A percentile compares a stretch with the other conserved stretches of the same genome.
Evolutionary conservation across 1,140 invertebrate genomes (phyloP).

Genomic region (Elymnias hypermnestra): DNA sequence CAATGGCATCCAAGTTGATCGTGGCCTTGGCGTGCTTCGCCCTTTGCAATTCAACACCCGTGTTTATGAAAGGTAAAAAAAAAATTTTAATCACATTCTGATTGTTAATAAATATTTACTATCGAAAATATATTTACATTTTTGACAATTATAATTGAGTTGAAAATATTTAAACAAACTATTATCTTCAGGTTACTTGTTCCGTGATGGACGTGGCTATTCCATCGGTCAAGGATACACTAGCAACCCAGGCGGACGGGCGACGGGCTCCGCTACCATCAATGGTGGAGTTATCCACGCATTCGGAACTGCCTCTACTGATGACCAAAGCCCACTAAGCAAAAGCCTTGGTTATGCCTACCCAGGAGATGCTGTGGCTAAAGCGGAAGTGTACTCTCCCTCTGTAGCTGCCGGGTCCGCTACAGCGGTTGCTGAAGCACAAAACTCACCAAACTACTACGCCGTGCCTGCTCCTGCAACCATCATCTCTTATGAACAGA

Average conservation of each 20-base stretch:
- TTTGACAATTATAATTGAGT: too few relatives aligned
- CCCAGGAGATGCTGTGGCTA: conserved; percentile 40
- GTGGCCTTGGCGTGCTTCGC: conserved; percentile 46
- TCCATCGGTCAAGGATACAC: conserved; percentile 44
- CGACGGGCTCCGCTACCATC: conserved; percentile 33
- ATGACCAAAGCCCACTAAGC: conserved; percentile 15
- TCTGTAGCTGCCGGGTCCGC: conserved; percentile 26
- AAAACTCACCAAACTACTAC: conserved; percentile 43
- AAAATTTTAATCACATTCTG: too few relatives aligned
- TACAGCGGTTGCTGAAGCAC: conserved; percentile 43
- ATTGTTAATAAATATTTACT: too few relatives aligned
- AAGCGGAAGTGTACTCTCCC: conserved; percentile 41
- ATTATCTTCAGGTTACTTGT: conserved; percentile 38
- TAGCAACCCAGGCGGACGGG: conserved; percentile 31
- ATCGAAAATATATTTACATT: too few relatives aligned
- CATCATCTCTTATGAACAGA: conserved; percentile 54
- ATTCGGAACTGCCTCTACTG: conserved; percentile 32
- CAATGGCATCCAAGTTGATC: conserved; percentile 56
- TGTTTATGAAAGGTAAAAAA: conserved; percentile 53
- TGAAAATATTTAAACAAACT: too few relatives aligned
- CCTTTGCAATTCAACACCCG: conserved; percentile 42
- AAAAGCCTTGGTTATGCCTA: conserved; percentile 30
- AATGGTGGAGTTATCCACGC: conserved; percentile 40
- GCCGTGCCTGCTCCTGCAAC: conserved; percentile 44
- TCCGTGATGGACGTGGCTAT: conserved; percentile 52